A percentile compares a stretch with the other conserved stretches of the same genome.
These are phyloP conservation scores for Rhabdomys dilectus DNA, from an alignment of 2,113 vertebrate genomes.

Conservation along the genomic window DNA sequence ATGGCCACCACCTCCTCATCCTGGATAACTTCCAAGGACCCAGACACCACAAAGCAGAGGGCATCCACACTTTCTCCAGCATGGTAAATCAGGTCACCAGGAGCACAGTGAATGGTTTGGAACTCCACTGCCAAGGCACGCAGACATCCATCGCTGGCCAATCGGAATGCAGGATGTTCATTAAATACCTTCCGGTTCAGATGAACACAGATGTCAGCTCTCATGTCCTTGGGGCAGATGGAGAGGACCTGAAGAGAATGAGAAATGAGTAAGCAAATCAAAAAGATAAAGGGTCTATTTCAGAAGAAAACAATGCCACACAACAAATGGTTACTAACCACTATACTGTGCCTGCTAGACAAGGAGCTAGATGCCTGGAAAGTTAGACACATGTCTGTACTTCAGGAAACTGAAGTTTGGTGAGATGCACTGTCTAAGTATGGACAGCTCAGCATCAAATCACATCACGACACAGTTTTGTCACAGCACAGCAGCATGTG, in stretches of 20 bases:
- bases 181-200: slow-evolving; percentile 98
- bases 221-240: slow-evolving; percentile 99
- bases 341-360: background rate
- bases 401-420: background rate
- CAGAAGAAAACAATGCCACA: background rate
- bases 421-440: background rate
- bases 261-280: slow-evolving; percentile 43
- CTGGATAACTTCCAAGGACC: slow-evolving; percentile 98
- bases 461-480: background rate
- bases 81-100: slow-evolving; percentile 98
- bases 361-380: background rate
- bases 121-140: slow-evolving; percentile 97
- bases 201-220: slow-evolving; percentile 98
- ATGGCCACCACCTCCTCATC: slow-evolving; percentile 99
- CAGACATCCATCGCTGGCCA: slow-evolving; percentile 97
- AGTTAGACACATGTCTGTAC: background rate
- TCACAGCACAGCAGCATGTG: background rate
- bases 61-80: slow-evolving; percentile 97
- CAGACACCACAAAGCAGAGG: slow-evolving; percentile 97
- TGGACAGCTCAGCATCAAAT: background rate
- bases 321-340: background rate
- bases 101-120: slow-evolving; percentile 97
- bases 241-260: slow-evolving; percentile 92
- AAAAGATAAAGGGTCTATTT: background rate
- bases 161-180: slow-evolving; percentile 96